Percentiles rank a stretch among this genome's conserved stretches.
Evolutionary conservation across 2,113 vertebrate genomes (phyloP).

Genomic region (Melanotaenia duboulayi): DNA sequence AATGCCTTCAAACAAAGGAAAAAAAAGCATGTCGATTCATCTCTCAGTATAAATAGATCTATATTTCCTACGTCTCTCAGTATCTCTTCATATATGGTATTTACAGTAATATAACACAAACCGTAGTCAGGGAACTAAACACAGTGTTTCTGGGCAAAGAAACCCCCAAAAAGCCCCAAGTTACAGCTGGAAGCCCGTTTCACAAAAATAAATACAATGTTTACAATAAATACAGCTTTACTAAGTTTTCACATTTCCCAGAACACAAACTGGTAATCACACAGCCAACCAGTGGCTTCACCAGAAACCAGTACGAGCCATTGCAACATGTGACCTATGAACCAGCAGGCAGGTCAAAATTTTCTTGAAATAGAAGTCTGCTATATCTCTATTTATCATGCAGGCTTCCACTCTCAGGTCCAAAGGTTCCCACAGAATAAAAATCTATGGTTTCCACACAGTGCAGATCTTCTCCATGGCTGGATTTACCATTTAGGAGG

Average conservation of each 20-base stretch:
- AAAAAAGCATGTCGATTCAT: conserved; percentile 28
- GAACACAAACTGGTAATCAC: conserved; percentile 47
- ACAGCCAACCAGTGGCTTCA: conserved; percentile 72
- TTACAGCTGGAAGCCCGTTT: conserved; percentile 72
- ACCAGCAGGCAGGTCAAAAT: conserved; percentile 65
- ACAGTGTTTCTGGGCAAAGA: conserved; percentile 53
- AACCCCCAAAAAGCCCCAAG: conserved; percentile 44
- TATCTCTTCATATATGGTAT: conserved; percentile 56
- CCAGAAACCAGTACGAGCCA: conserved; percentile 57
- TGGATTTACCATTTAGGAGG: not conserved
- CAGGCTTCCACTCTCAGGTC: not conserved
- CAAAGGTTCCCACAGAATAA: conserved; percentile 19
- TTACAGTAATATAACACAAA: conserved; percentile 57
- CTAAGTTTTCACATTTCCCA: conserved; percentile 57
- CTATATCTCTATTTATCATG: conserved; percentile 14
- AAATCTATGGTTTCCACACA: conserved; percentile 12
- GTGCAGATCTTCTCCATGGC: conserved; percentile 16
- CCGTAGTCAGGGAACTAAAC: conserved; percentile 56
- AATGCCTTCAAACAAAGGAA: conserved; percentile 52
- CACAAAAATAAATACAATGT: conserved; percentile 61
- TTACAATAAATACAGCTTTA: conserved; percentile 70
- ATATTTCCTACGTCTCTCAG: conserved; percentile 26
- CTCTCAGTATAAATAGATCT: conserved; percentile 53
- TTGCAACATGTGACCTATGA: conserved; percentile 65
- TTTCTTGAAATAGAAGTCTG: conserved; percentile 46